These are phyloP conservation scores for Vanessa tameamea DNA, from an alignment of 1,140 invertebrate genomes.

Conservation along the genomic window DNA sequence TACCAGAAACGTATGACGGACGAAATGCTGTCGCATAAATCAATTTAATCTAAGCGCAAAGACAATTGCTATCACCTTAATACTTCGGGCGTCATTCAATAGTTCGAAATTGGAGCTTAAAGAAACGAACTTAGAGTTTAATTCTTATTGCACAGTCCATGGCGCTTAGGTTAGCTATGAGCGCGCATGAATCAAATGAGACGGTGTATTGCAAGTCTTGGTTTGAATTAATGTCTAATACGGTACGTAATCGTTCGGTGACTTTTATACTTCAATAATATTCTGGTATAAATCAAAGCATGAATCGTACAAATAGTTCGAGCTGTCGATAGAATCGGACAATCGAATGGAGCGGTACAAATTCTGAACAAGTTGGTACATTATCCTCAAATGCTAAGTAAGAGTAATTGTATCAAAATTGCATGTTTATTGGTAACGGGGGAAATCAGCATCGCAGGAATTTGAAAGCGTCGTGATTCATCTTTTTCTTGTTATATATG, in stretches of 20 bases:
- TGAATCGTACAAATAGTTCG: not conserved
- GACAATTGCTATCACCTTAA: constrained; percentile 50
- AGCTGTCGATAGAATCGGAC: constrained; percentile 9
- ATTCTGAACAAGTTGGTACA: constrained; percentile 1
- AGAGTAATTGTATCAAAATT: constrained; percentile 1
- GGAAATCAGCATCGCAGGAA: not conserved
- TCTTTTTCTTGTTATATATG: not conserved
- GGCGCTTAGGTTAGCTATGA: constrained; percentile 14
- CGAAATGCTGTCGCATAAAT: constrained; percentile 53
- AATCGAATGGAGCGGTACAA: constrained; percentile 6
- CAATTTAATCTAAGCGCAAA: constrained; percentile 55
- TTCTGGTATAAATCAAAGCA: constrained; percentile 6
- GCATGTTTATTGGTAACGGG: too few relatives aligned
- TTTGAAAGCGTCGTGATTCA: constrained; percentile 1
- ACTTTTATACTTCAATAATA: constrained; percentile 13
- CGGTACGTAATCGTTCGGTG: constrained; percentile 50
- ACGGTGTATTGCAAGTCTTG: constrained; percentile 41
- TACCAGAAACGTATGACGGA: constrained; percentile 49
- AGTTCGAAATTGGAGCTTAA: constrained; percentile 21
- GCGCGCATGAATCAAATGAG: constrained; percentile 50
- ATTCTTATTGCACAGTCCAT: not conserved
- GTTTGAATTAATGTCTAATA: constrained; percentile 56
- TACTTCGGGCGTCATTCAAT: constrained; percentile 10
- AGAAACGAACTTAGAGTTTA: not conserved
- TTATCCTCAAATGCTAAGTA: constrained; percentile 1